Conservation (phyloP, 2,113 vertebrate genomes). For the Copsychus sechellarum region DNA sequence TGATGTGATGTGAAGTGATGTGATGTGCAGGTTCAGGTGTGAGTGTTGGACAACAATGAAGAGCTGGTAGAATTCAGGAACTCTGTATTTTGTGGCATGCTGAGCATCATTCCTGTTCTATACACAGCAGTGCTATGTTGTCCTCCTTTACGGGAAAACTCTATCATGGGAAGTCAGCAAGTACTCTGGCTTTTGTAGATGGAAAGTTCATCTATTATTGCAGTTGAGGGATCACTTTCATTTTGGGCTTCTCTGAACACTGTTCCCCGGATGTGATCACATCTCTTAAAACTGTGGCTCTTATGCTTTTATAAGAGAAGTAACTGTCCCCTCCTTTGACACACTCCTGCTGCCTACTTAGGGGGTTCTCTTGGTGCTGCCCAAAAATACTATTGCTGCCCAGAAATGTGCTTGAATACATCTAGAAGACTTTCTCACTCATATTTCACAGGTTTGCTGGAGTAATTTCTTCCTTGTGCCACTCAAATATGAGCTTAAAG, state of each 20-base stretch:
- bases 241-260: neutral
- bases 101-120: neutral
- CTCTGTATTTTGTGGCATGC: neutral
- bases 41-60: neutral
- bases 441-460: neutral
- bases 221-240: neutral
- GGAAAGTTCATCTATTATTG: neutral
- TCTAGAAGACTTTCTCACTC: neutral
- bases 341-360: neutral
- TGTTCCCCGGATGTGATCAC: neutral
- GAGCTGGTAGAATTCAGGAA: neutral
- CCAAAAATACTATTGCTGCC: neutral
- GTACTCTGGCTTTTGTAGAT: neutral
- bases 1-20: accelerated
- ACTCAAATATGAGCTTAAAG: neutral
- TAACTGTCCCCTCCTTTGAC: neutral
- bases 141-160: neutral
- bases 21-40: neutral
- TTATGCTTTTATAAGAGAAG: neutral
- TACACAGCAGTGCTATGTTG: neutral
- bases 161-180: neutral
- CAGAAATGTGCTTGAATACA: neutral
- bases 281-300: neutral
- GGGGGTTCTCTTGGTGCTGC: neutral
- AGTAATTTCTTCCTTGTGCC: neutral